These are phyloP conservation scores for Drosophila mojavensis DNA, from an alignment of 1,140 invertebrate genomes.

Conservation along the genomic window DNA sequence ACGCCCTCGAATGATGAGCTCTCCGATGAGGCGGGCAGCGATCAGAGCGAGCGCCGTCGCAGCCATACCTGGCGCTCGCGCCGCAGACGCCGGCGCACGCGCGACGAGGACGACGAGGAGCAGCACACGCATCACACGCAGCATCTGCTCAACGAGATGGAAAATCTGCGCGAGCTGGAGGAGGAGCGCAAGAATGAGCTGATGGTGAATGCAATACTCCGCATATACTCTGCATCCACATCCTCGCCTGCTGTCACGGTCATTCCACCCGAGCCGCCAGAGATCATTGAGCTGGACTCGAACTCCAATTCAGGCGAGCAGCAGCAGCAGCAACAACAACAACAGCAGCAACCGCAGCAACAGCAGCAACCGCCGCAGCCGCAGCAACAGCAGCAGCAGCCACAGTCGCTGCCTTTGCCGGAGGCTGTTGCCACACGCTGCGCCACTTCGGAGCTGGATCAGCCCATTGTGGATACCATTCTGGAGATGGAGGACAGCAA, in stretches of 20 bases:
- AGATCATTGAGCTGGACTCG: conserved; percentile 80
- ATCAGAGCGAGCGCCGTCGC: conserved; percentile 51
- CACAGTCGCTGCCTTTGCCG: conserved; percentile 7
- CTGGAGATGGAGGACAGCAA: conserved; percentile 79
- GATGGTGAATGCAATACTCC: conserved; percentile 60
- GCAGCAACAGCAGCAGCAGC: conserved; percentile 23
- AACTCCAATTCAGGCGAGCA: conserved; percentile 74
- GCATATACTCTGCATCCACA: conserved; percentile 73
- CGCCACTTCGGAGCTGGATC: conserved; percentile 45
- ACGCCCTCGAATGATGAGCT: conserved; percentile 68
- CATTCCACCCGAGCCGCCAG: conserved; percentile 74
- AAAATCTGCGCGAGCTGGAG: conserved; percentile 71
- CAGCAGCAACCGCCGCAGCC: conserved; percentile 29
- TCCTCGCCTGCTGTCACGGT: conserved; percentile 76
- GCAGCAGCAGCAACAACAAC: conserved; percentile 35
- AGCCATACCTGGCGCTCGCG: conserved; percentile 48
- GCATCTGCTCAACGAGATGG: conserved; percentile 77
- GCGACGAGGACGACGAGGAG: conserved; percentile 52
- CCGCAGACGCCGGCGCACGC: conserved; percentile 50
- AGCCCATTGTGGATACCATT: conserved; percentile 79
- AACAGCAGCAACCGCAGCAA: conserved; percentile 42
- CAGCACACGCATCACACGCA: conserved; percentile 80
- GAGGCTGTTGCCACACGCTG: conserved; percentile 12
- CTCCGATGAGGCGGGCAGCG: conserved; percentile 49
- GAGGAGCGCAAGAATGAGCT: conserved; percentile 78